phyloP scores from a whole-genome alignment of 2,113 vertebrate species.

The Neodontobutis hainanensis region DNA sequence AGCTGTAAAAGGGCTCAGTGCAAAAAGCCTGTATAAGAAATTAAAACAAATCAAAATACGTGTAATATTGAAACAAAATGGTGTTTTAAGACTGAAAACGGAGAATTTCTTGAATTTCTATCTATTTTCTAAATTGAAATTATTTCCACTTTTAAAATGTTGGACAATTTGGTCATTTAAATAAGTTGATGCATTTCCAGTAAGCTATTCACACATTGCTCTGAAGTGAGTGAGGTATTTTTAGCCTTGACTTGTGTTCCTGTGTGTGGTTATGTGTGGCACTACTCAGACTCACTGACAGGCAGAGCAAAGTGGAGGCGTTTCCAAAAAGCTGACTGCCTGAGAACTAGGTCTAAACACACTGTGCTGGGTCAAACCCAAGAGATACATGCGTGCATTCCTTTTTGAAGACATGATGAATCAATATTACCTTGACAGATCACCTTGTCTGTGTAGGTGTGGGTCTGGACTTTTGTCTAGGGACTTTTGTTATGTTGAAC shows the following conservation, averaged over 20 bases:
- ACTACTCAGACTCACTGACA: conserved; percentile 41
- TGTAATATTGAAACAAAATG: too few relatives aligned
- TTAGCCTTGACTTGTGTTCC: conserved; percentile 68
- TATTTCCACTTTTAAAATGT: background rate
- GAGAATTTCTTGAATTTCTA: background rate
- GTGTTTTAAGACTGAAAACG: too few relatives aligned
- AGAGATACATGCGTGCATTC: background rate
- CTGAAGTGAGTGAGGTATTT: conserved; percentile 51
- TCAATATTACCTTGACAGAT: background rate
- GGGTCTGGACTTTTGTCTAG: background rate
- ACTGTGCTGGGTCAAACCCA: conserved; percentile 7
- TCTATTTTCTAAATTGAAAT: too few relatives aligned
- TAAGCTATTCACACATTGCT: conserved; percentile 49
- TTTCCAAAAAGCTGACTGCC: conserved; percentile 68
- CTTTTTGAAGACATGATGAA: background rate
- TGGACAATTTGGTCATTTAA: background rate
- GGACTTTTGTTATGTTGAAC: background rate
- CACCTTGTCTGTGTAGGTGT: background rate
- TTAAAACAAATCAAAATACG: too few relatives aligned
- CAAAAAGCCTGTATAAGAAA: too few relatives aligned
- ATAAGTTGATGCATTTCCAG: conserved; percentile 47
- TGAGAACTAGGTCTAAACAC: conserved; percentile 29
- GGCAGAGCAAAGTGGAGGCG: conserved; percentile 59
- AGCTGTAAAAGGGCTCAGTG: too few relatives aligned
- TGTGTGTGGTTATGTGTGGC: conserved; percentile 61